Base-by-base conservation (phyloP, 2,113 vertebrate species). In the Syngnathoides biaculeatus region DNA sequence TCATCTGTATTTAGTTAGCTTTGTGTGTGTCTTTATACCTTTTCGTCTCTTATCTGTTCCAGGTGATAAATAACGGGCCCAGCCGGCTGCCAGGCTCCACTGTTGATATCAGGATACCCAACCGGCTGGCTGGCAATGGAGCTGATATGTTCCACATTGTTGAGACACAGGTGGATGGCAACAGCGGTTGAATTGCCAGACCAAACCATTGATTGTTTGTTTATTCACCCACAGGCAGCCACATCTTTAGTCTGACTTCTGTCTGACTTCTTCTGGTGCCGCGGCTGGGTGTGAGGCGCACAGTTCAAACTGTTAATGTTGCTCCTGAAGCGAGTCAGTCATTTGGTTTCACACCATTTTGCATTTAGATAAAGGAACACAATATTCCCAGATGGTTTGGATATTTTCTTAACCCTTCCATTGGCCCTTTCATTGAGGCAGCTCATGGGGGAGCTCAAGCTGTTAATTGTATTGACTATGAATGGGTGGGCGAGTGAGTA, bases 21-120 rank as follows among this genome's bases (percentile, higher is more conserved):
- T 0, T 67, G 13, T 19, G 26, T 39, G 47, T 71, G 35, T 13
- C 71, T 60, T 69, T 19, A 58, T 30, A 56, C 39, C n/a, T 40
- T 69, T 67, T 57, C 24, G 73, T 35, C 10, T 24, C 15, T 62
- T 62, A 15, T 63, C 30, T 71, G 15, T 81, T 86, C 43, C 67
- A 99, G 97, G 93, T 96, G 79, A 96, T 98, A 80, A 99, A 99
- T 88, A 93, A 94, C 64, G 97, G 97, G n/a, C 97, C 97, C 61
- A 99, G 97, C 89, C 92, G 94, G 67, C 93, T 98, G 8, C 97
- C 96, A 27, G 94, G 93, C 64, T 94, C 95, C 40, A 93, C 88
- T 8, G 89, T 98, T 83, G 93, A 94, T 83, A 91, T 99, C 84
- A 93, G 92, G 30, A 93, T 99, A 85, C 97, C 97, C n/a, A 96